These are phyloP conservation scores for Gephyroberyx darwinii DNA, from an alignment of 2,797 vertebrate genomes.

Conservation along the genomic window DNA sequence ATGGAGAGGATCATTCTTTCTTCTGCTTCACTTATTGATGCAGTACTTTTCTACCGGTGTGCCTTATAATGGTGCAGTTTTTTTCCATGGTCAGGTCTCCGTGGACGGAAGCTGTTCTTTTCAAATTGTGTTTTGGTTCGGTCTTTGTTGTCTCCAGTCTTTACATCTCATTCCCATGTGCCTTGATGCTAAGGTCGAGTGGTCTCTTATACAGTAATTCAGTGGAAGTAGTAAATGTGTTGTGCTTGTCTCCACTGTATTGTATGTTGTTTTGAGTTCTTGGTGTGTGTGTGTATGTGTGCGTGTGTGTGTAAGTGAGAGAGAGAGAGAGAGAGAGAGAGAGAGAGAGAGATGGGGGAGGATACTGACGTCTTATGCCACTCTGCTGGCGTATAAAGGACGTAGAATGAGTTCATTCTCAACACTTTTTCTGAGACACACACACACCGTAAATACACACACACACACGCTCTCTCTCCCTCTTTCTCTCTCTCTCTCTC, in stretches of 20 bases:
- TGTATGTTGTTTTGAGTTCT: conserved; percentile 17
- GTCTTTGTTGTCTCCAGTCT: neutral
- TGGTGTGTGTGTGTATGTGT: conserved; percentile 6
- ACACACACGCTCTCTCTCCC: conserved; percentile 3
- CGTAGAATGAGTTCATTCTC: conserved; percentile 9
- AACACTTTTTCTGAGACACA: conserved; percentile 26
- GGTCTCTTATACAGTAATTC: conserved; percentile 1
- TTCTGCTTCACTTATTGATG: conserved; percentile 27
- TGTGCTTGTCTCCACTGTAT: conserved; percentile 7
- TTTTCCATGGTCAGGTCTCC: neutral
- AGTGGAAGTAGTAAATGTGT: conserved; percentile 1
- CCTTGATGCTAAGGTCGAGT: conserved; percentile 17
- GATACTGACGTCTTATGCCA: conserved; percentile 36
- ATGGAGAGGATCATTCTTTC: conserved; percentile 3
- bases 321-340: neutral
- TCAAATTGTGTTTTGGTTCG: too few species aligned
- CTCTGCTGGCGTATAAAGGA: conserved; percentile 13
- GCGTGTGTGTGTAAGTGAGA: conserved; percentile 4
- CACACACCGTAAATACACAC: neutral
- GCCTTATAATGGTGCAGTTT: neutral
- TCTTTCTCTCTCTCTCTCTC: conserved; percentile 2
- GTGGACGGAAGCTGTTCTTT: too few species aligned
- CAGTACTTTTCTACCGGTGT: neutral
- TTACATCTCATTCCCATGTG: conserved; percentile 6
- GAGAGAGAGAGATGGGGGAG: conserved; percentile 7